A percentile compares a stretch with the other conserved stretches of the same genome.
phyloP scores from a whole-genome alignment of 2,888 invertebrate genomes.

The Catocala fraxini region DNA sequence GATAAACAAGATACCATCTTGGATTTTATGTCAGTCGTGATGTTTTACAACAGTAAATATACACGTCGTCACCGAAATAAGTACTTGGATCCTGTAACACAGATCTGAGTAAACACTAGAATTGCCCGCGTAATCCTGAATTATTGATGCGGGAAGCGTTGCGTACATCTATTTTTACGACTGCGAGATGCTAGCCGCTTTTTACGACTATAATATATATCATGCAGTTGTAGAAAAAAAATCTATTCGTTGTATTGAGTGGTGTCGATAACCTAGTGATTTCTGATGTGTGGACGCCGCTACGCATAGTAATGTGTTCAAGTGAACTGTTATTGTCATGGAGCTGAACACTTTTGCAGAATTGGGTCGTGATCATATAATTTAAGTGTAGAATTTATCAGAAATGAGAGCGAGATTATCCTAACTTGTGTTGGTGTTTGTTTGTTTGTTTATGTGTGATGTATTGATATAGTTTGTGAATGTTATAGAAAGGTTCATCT shows the following conservation, averaged over 20 bases:
- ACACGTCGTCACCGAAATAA: background rate
- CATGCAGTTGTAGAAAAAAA: conserved; percentile 76
- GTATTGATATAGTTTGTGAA: conserved; percentile 3
- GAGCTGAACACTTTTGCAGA: conserved; percentile 54
- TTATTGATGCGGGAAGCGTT: conserved; percentile 80
- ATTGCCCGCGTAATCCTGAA: conserved; percentile 74
- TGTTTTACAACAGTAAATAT: background rate
- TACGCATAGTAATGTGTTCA: conserved; percentile 66
- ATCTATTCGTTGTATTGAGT: conserved; percentile 75
- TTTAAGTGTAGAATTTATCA: conserved; percentile 42
- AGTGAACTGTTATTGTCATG: conserved; percentile 55
- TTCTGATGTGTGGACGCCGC: conserved; percentile 65
- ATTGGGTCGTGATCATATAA: conserved; percentile 55
- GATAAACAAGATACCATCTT: too few relatives aligned
- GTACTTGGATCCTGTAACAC: conserved; percentile 16
- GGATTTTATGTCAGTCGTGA: background rate
- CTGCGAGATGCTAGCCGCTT: conserved; percentile 69
- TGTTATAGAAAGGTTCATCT: background rate
- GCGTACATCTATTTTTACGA: conserved; percentile 84
- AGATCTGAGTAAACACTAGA: conserved; percentile 49
- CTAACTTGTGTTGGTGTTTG: conserved; percentile 15
- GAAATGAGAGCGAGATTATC: conserved; percentile 35
- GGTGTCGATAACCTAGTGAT: conserved; percentile 75
- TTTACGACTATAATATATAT: conserved; percentile 81
- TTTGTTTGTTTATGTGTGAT: conserved; percentile 7